phyloP scores from a whole-genome alignment of 2,888 invertebrate genomes.

The Orchestes rusci region DNA sequence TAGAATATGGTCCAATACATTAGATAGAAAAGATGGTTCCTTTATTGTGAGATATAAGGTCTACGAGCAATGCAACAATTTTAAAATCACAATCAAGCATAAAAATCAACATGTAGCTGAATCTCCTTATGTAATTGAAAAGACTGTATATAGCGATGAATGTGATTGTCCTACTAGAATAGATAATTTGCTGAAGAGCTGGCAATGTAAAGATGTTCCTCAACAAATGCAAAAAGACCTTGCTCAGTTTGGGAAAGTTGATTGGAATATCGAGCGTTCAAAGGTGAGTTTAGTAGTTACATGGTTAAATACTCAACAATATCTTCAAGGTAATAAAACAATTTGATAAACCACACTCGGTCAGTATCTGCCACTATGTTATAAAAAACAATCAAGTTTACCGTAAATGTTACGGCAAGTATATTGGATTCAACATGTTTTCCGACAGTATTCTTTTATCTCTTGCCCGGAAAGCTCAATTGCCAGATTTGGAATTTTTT shows the following conservation, averaged over 20 bases:
- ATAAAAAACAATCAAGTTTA: constrained; percentile 76
- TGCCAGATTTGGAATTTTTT: constrained; percentile 87
- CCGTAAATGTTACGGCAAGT: constrained; percentile 86
- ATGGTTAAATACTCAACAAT: too few relatives aligned
- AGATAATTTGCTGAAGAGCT: constrained; percentile 55
- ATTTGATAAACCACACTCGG: constrained; percentile 70
- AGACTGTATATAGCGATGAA: constrained; percentile 68
- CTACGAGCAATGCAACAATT: constrained; percentile 64
- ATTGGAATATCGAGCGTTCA: constrained; percentile 59
- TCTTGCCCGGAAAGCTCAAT: constrained; percentile 65
- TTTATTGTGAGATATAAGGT: constrained; percentile 77
- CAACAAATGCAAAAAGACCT: constrained; percentile 69
- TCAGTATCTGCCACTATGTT: constrained; percentile 86
- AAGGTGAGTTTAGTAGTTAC: constrained; percentile 35
- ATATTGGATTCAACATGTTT: constrained; percentile 95
- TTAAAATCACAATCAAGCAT: constrained; percentile 62
- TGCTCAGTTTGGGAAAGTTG: constrained; percentile 55
- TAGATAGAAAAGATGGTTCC: constrained; percentile 78
- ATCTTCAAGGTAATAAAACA: constrained; percentile 47
- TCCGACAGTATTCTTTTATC: constrained; percentile 82
- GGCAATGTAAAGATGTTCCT: constrained; percentile 58
- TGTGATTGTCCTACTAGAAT: constrained; percentile 74
- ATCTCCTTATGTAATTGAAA: constrained; percentile 59
- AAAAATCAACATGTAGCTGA: constrained; percentile 54
- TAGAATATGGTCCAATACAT: constrained; percentile 64